phyloP scores from a whole-genome alignment of 2,113 vertebrate species.

The Petroica traversi region DNA sequence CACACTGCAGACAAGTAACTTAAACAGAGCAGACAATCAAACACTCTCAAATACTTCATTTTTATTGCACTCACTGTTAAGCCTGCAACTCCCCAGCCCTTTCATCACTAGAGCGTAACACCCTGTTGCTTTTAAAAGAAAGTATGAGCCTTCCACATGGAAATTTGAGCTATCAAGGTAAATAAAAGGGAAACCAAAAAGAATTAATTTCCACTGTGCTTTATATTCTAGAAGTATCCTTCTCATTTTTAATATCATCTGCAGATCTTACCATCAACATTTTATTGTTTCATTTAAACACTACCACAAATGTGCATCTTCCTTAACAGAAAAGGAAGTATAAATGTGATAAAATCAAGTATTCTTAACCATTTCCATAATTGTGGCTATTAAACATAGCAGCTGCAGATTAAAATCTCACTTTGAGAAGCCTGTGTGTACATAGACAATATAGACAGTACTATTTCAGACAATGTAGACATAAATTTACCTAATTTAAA shows the following conservation, averaged over 20 bases:
- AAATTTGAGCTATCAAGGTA: background rate
- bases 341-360: background rate
- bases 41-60: background rate
- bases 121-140: background rate
- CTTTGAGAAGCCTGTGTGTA: background rate
- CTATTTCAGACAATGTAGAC: background rate
- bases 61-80: background rate
- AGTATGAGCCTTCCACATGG: background rate
- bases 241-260: background rate
- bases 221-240: background rate
- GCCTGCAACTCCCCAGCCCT: background rate
- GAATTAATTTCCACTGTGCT: background rate
- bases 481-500: background rate
- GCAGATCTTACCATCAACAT: background rate
- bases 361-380: constrained; percentile 18
- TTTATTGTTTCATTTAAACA: background rate
- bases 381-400: background rate
- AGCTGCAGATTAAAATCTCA: background rate
- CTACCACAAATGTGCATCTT: background rate
- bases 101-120: background rate
- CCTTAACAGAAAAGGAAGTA: background rate
- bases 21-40: background rate
- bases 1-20: background rate
- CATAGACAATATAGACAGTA: background rate
- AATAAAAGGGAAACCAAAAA: background rate